Evolutionary conservation across 2,888 invertebrate genomes (phyloP).

Genomic region (Drosophila peninsularis): DNA sequence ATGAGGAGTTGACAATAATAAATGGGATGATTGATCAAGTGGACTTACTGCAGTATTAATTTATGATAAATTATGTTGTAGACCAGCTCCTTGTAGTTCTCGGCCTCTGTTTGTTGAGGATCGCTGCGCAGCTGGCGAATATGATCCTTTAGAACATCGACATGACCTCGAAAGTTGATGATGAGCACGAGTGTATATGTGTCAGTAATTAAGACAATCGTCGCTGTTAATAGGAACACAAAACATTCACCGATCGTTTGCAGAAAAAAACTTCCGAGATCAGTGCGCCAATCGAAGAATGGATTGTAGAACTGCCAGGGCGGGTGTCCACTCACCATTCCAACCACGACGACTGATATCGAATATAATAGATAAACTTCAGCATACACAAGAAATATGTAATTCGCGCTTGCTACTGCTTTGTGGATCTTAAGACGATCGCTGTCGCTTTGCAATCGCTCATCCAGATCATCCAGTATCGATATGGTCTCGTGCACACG

Average conservation of each 20-base stretch:
- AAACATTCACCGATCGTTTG: slow-evolving; percentile 46
- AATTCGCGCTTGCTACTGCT: slow-evolving; percentile 48
- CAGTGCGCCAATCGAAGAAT: slow-evolving; percentile 48
- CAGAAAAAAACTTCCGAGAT: slow-evolving; percentile 34
- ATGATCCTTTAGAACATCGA: slow-evolving; percentile 52
- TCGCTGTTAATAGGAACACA: background rate
- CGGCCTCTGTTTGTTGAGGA: slow-evolving; percentile 16
- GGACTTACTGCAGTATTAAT: slow-evolving; percentile 46
- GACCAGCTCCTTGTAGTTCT: slow-evolving; percentile 58
- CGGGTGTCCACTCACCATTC: slow-evolving; percentile 23
- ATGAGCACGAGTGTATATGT: slow-evolving; percentile 41
- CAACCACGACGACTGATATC: slow-evolving; percentile 24
- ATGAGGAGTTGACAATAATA: background rate
- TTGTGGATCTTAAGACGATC: slow-evolving; percentile 49
- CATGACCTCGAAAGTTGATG: slow-evolving; percentile 39
- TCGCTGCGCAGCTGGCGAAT: slow-evolving; percentile 47
- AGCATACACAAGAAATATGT: slow-evolving; percentile 20
- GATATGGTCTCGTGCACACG: slow-evolving; percentile 26
- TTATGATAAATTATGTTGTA: slow-evolving; percentile 51
- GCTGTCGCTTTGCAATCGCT: slow-evolving; percentile 24
- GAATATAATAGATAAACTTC: slow-evolving; percentile 24
- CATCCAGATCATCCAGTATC: slow-evolving; percentile 49
- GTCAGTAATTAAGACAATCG: slow-evolving; percentile 31
- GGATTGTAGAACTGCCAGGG: slow-evolving; percentile 62
- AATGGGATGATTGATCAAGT: too few species aligned